These are phyloP conservation scores for Gorsachius magnificus DNA, from an alignment of 2,797 vertebrate genomes.

Conservation along the genomic window DNA sequence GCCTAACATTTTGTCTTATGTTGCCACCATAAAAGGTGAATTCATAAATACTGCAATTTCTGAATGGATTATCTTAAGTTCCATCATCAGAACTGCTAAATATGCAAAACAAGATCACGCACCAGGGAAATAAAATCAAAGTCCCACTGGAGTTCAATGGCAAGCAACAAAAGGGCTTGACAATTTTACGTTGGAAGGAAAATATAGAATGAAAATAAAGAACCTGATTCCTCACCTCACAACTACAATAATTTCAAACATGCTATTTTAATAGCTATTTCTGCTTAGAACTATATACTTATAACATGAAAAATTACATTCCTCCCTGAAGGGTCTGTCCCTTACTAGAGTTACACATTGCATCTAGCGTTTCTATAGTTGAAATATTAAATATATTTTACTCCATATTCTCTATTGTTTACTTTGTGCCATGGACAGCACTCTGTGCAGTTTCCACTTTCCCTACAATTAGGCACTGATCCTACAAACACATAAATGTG, in stretches of 20 bases:
- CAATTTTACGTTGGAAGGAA: background rate
- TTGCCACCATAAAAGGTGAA: background rate
- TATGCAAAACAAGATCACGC: background rate
- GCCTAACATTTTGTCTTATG: background rate
- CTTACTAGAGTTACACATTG: background rate
- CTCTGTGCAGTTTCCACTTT: constrained; percentile 9
- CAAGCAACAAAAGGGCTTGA: background rate
- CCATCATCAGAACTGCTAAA: background rate
- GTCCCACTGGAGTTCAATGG: background rate
- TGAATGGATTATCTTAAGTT: background rate
- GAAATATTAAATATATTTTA: background rate
- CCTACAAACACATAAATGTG: constrained; percentile 16
- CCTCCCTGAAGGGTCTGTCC: background rate
- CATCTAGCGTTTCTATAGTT: background rate
- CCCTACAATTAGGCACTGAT: background rate
- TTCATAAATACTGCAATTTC: background rate
- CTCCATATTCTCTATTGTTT: background rate
- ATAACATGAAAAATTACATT: background rate
- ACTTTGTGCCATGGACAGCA: constrained; percentile 7
- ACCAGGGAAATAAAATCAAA: background rate
- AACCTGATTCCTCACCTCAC: background rate
- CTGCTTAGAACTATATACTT: background rate
- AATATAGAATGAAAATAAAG: background rate
- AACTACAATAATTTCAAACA: background rate
- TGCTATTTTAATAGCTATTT: background rate